These are phyloP conservation scores for Neuroterus valhalla DNA, from an alignment of 1,140 invertebrate genomes.

Conservation along the genomic window DNA sequence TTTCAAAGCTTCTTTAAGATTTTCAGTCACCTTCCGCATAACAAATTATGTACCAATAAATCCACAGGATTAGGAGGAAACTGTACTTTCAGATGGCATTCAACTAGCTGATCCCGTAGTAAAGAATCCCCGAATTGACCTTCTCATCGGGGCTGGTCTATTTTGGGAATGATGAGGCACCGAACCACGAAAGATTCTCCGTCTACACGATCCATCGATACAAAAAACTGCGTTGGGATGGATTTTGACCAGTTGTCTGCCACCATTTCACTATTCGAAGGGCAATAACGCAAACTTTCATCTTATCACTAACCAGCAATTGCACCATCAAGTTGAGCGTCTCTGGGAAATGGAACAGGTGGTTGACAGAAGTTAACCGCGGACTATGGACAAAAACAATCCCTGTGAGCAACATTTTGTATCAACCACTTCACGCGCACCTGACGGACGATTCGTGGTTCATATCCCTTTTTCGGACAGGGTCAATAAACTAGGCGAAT, in stretches of 20 bases:
- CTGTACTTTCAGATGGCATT: conserved; percentile 31
- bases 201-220: neutral
- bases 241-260: neutral
- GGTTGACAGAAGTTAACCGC: neutral
- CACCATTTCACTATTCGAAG: neutral
- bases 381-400: too few relatives aligned
- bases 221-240: too few relatives aligned
- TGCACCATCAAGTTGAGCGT: neutral
- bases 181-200: conserved; percentile 23
- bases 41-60: too few relatives aligned
- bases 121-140: neutral
- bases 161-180: conserved; percentile 28
- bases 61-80: neutral
- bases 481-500: neutral
- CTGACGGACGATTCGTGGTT: neutral
- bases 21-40: too few relatives aligned
- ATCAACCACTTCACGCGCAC: neutral
- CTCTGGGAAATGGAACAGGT: conserved; percentile 35
- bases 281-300: neutral
- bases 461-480: neutral
- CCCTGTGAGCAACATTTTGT: too few relatives aligned
- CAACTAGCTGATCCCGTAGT: too few relatives aligned
- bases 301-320: neutral
- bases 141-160: conserved; percentile 33
- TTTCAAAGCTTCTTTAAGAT: neutral